Conservation (phyloP, 2,888 invertebrate species). For the Archips xylosteana region DNA sequence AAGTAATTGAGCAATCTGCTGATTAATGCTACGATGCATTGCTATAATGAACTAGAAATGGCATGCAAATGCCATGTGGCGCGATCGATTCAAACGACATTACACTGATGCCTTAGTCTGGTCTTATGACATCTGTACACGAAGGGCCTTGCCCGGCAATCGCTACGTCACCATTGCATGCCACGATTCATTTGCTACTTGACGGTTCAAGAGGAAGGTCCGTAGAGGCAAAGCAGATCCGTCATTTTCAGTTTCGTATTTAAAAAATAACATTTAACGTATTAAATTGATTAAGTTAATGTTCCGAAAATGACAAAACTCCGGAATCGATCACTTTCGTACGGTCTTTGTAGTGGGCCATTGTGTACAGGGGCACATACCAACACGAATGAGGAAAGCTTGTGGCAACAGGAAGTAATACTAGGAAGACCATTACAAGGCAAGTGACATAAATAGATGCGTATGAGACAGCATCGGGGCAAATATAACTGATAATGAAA, state of each 20-base stretch:
- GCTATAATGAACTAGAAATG: conserved; percentile 26
- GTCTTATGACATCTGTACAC: neutral
- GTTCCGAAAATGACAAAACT: no score
- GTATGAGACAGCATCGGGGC: neutral
- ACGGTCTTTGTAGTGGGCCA: no score
- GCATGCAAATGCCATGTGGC: conserved; percentile 11
- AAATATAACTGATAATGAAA: neutral
- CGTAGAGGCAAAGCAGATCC: no score
- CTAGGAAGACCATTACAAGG: conserved; percentile 26
- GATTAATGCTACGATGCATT: conserved; percentile 5
- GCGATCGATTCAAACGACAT: conserved; percentile 27
- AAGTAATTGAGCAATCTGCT: conserved; percentile 2
- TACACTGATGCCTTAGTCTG: neutral
- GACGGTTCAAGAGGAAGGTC: no score
- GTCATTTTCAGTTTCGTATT: no score
- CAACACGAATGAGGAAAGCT: conserved; percentile 10
- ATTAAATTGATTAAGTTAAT: no score
- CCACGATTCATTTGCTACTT: no score
- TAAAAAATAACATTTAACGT: no score
- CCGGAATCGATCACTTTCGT: no score
- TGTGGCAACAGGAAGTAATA: conserved; percentile 13
- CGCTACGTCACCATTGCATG: no score
- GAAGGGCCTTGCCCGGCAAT: no score
- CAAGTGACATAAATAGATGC: neutral
- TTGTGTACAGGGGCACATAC: no score